Evolutionary conservation across 2,888 invertebrate species (phyloP).

Genomic region (Chrysodeixis includens): DNA sequence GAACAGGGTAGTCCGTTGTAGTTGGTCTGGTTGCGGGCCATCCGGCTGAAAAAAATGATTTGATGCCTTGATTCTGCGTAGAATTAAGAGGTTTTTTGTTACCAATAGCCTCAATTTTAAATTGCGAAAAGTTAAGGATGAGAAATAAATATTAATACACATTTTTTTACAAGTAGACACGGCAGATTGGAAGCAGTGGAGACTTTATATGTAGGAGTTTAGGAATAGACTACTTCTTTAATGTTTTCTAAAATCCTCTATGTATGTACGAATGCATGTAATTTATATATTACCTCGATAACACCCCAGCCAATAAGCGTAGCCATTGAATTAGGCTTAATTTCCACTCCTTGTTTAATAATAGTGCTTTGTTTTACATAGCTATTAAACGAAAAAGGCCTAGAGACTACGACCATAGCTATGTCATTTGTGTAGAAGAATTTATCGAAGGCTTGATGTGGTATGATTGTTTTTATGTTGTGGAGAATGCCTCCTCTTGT

Average conservation of each 20-base stretch:
- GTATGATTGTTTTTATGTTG: slow-evolving; percentile 75
- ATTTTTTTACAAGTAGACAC: too few relatives aligned
- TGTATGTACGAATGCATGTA: too few relatives aligned
- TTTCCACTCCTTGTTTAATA: slow-evolving; percentile 74
- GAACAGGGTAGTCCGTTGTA: slow-evolving; percentile 75
- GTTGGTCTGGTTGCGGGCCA: slow-evolving; percentile 78
- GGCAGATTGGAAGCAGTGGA: too few relatives aligned
- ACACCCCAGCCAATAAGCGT: slow-evolving; percentile 83
- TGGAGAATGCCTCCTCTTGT: slow-evolving; percentile 75
- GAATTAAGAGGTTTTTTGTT: too few relatives aligned
- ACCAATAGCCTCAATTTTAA: too few relatives aligned
- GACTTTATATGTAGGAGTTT: too few relatives aligned
- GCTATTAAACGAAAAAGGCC: slow-evolving; percentile 69
- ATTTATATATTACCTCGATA: slow-evolving; percentile 78
- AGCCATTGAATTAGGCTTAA: slow-evolving; percentile 72
- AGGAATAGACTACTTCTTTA: too few relatives aligned
- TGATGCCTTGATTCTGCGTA: not conserved
- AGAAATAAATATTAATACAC: too few relatives aligned
- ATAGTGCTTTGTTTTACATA: slow-evolving; percentile 79
- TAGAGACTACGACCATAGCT: slow-evolving; percentile 73
- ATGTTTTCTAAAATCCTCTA: too few relatives aligned
- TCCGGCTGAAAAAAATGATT: slow-evolving; percentile 64
- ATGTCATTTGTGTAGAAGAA: slow-evolving; percentile 80
- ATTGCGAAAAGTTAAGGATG: too few relatives aligned
- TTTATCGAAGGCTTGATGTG: slow-evolving; percentile 76